Evolutionary conservation across 30 jellyfish, hydroid and myxozoan species (phyloP), one percentile per base, ranked within the genome.

Genomic region (Aurelia sp.): DNA sequence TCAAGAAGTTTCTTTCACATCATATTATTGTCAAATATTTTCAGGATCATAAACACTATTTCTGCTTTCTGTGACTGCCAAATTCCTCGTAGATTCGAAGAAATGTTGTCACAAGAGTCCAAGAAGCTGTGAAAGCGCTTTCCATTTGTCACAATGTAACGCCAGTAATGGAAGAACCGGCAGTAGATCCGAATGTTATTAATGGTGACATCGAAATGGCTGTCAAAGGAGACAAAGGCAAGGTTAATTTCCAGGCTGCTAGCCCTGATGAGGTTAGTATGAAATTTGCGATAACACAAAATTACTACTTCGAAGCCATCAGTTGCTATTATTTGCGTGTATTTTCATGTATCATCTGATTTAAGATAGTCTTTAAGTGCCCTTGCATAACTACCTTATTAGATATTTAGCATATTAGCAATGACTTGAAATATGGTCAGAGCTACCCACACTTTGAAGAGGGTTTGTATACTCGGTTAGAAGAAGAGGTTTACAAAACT

Each of bases 61-160:
- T 44, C 0, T 44, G 55, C 55, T 44, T 44, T 9, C 55, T 44
- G 55, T 44, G 8, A 44, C 55, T 44, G 0, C 16, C 55, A 44
- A 44, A 44, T 44, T 44, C 15, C 8, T 44, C 16, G 55, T 44
- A 92, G 98, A 88, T 92, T 58, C 89, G 97, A 22, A 79, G 97
- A 20, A 92, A 96, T 18, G 97, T 92, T 16, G 97, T 87, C 71
- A 92, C 98, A 6, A 82, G 98, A 23, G 97, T 92, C 10, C 90
- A 87, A 76, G 98, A 92, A 64, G 98, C 97, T 44, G 98, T 92
- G 84, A 92, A 92, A 84, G 98, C 98, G 88, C 88, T 92, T 58
- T 91, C 97, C 6, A 57, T 92, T 13, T 92, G 98, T 62, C 98
- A 92, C 82, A 92, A 92, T 76, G 98, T 92, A 23, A 92, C 98